These are phyloP conservation scores for Pteruthius melanotis DNA, from an alignment of 2,113 vertebrate species.

Conservation along the genomic window DNA sequence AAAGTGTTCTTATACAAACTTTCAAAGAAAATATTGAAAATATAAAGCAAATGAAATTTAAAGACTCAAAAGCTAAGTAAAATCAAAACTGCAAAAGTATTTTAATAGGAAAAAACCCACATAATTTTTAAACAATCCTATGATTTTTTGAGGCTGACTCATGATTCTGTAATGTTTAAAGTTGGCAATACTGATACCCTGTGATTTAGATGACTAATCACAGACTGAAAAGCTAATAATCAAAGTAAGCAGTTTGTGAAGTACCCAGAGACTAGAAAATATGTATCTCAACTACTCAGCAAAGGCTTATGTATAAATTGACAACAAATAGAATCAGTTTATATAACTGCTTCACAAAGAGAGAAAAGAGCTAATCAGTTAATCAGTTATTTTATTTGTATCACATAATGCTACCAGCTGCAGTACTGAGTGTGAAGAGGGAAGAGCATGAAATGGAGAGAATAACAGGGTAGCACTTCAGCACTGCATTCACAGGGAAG, in stretches of 20 bases:
- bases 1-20: background rate
- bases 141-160: constrained; percentile 62
- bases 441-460: background rate
- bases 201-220: constrained; percentile 68
- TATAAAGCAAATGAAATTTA: background rate
- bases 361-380: constrained; percentile 61
- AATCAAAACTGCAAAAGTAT: background rate
- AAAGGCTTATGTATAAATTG: constrained; percentile 54
- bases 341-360: constrained; percentile 26
- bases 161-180: constrained; percentile 58
- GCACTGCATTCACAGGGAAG: background rate
- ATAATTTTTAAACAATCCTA: constrained; percentile 35
- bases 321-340: constrained; percentile 60
- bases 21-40: background rate
- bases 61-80: background rate
- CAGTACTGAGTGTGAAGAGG: background rate
- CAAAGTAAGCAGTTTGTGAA: constrained; percentile 67
- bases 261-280: constrained; percentile 53
- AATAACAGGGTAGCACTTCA: background rate
- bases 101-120: constrained; percentile 10
- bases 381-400: constrained; percentile 66
- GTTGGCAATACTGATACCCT: constrained; percentile 56
- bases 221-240: constrained; percentile 62
- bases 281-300: constrained; percentile 52
- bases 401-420: constrained; percentile 52